Percentiles rank a stretch among this genome's conserved stretches.
Evolutionary conservation across 2,113 vertebrate species (phyloP).

Genomic region (Aphyosemion australe): DNA sequence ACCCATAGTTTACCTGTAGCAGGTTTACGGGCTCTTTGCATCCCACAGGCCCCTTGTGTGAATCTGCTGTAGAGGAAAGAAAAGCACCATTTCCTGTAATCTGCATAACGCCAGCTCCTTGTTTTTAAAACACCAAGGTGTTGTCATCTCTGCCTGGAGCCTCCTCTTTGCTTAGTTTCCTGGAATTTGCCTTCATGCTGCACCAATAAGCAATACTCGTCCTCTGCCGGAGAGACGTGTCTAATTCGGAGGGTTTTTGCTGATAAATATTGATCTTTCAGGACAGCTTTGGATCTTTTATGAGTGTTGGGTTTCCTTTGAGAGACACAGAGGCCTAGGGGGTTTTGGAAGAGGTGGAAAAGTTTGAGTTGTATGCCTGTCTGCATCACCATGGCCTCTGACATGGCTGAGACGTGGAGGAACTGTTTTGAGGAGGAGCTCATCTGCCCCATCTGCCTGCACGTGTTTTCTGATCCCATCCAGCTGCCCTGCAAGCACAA

Average conservation of each 20-base stretch:
- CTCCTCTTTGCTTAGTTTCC: constrained; percentile 48
- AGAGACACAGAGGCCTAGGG: constrained; percentile 31
- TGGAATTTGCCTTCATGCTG: constrained; percentile 69
- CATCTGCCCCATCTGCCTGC: constrained; percentile 98
- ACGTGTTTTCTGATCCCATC: constrained; percentile 98
- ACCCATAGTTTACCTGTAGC: constrained; percentile 52
- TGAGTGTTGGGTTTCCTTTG: constrained; percentile 45
- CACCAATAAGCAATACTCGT: constrained; percentile 70
- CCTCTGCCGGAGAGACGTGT: constrained; percentile 58
- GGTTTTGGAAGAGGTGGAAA: constrained; percentile 29
- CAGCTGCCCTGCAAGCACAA: constrained; percentile 99
- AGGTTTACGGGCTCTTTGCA: constrained; percentile 51
- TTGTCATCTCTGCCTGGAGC: constrained; percentile 62
- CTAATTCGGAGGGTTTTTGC: constrained; percentile 35
- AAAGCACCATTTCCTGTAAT: constrained; percentile 72
- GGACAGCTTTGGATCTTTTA: constrained; percentile 22
- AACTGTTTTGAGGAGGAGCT: constrained; percentile 99
- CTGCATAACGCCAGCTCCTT: constrained; percentile 59
- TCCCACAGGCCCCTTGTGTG: constrained; percentile 55
- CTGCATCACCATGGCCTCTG: constrained; percentile 69
- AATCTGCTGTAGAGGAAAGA: constrained; percentile 54
- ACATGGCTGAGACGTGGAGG: constrained; percentile 98
- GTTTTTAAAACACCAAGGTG: constrained; percentile 59
- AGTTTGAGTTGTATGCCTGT: constrained; percentile 60
- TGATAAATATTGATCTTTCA: constrained; percentile 38